phyloP scores from a whole-genome alignment of 2,113 vertebrate species.

The Myanophis thanlyinensis region DNA sequence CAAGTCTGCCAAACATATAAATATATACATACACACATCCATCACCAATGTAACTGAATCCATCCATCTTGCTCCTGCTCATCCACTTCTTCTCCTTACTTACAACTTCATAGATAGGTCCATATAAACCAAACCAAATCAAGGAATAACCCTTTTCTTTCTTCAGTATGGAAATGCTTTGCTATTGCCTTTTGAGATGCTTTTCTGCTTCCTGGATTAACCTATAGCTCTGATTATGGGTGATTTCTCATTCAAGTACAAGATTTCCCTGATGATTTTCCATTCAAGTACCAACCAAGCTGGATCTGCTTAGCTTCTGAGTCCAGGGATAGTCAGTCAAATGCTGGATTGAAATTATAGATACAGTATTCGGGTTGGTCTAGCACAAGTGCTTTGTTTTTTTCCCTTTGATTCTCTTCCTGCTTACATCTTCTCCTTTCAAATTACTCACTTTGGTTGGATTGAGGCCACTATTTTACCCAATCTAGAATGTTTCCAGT shows the following conservation, averaged over 20 bases:
- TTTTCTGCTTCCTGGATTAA: background rate
- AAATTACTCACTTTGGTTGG: background rate
- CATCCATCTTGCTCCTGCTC: background rate
- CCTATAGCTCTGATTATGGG: background rate
- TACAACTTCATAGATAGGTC: background rate
- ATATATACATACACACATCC: background rate
- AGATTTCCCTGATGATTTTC: background rate
- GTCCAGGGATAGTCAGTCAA: background rate
- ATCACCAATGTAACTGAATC: background rate
- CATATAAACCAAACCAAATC: background rate
- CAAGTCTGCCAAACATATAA: background rate
- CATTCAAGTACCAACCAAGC: background rate
- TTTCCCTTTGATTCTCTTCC: background rate
- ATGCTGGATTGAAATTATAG: background rate
- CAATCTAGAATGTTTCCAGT: background rate
- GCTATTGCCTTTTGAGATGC: background rate
- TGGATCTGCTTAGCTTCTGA: background rate
- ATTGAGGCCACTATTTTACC: background rate
- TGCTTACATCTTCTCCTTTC: background rate
- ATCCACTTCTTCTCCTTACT: background rate
- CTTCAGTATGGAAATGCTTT: background rate
- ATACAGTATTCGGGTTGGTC: no score
- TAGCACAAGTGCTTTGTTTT: background rate
- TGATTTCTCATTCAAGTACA: no score
- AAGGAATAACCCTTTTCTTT: background rate